Evolutionary conservation across 2,113 vertebrate genomes (phyloP).

Genomic region (Micronisus gabar): DNA sequence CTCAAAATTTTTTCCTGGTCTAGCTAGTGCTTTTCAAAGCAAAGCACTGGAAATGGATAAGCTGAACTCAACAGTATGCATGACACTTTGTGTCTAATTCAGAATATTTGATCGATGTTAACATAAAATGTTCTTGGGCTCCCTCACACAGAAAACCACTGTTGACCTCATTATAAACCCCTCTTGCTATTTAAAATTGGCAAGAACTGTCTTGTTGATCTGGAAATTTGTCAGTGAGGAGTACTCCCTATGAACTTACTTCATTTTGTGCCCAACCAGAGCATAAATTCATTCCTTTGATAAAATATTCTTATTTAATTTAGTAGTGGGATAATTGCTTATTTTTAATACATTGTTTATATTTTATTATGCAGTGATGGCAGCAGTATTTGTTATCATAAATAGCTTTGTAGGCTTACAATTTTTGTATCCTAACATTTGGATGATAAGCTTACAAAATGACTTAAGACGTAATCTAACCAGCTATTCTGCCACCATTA

Average conservation of each 20-base stretch:
- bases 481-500: constrained; percentile 62
- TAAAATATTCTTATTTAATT: constrained; percentile 32
- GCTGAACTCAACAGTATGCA: background rate
- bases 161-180: background rate
- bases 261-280: background rate
- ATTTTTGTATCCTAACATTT: constrained; percentile 44
- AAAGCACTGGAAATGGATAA: background rate
- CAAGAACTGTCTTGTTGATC: background rate
- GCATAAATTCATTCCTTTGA: background rate
- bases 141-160: background rate
- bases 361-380: constrained; percentile 60
- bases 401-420: constrained; percentile 41
- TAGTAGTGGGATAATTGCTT: background rate
- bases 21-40: background rate
- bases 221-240: background rate
- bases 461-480: constrained; percentile 39
- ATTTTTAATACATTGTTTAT: constrained; percentile 51
- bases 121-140: background rate
- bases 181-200: background rate
- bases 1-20: background rate
- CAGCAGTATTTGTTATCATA: constrained; percentile 47
- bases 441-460: constrained; percentile 34
- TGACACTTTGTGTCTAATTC: background rate
- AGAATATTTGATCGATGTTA: background rate
- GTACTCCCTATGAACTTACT: background rate